These are phyloP conservation scores for Philantomba maxwellii DNA, from an alignment of 2,113 vertebrate genomes.

Conservation along the genomic window DNA sequence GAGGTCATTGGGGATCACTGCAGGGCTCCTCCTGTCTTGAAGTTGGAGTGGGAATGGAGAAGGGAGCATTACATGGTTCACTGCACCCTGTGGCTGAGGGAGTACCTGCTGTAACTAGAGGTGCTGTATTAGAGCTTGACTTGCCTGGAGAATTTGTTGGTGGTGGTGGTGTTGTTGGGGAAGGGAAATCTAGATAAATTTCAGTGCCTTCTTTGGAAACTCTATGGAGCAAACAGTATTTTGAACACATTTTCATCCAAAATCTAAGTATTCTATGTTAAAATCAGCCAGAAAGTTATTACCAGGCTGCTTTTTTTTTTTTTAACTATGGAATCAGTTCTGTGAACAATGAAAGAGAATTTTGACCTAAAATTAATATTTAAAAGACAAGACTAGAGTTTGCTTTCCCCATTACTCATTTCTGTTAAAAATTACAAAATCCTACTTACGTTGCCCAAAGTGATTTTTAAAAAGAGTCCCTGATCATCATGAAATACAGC, in stretches of 20 bases:
- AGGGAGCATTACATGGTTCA: neutral
- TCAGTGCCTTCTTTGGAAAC: neutral
- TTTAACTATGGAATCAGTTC: slow-evolving; percentile 29
- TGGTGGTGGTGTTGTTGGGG: neutral
- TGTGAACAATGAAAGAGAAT: slow-evolving; percentile 41
- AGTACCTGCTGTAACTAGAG: neutral
- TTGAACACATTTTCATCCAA: slow-evolving; percentile 25
- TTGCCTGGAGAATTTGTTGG: neutral
- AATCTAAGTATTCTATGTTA: slow-evolving; percentile 60
- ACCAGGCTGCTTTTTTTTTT: slow-evolving; percentile 8
- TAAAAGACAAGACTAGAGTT: slow-evolving; percentile 50
- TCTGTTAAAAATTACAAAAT: slow-evolving; percentile 37
- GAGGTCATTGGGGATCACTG: neutral
- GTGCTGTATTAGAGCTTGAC: neutral
- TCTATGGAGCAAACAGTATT: neutral
- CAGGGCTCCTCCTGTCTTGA: neutral
- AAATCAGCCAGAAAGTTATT: slow-evolving; percentile 61
- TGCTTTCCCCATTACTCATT: neutral
- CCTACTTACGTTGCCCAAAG: neutral
- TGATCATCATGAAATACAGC: slow-evolving; percentile 26
- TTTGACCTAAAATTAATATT: slow-evolving; percentile 61
- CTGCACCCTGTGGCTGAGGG: neutral
- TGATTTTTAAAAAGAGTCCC: neutral
- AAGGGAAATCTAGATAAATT: neutral
- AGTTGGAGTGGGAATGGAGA: neutral